phyloP scores from a whole-genome alignment of 2,797 vertebrate species.

The Brachyrhaphis roseni region DNA sequence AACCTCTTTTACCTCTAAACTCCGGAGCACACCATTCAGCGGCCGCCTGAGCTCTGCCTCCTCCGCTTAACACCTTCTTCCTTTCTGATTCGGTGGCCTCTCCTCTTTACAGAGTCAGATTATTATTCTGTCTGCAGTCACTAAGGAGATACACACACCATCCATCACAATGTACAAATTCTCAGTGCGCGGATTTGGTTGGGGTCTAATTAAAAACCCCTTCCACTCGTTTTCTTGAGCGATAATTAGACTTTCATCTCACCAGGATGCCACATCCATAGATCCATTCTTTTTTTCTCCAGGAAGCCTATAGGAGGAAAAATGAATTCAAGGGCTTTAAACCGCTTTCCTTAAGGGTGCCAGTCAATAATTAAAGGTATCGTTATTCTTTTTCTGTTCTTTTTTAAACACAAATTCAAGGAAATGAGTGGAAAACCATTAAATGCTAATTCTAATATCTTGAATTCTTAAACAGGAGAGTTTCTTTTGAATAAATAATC shows the following conservation, averaged over 20 bases:
- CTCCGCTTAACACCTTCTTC: constrained; percentile 19
- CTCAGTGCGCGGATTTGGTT: constrained; percentile 89
- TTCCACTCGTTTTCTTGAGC: constrained; percentile 92
- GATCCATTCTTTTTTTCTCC: constrained; percentile 92
- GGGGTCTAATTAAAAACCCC: constrained; percentile 97
- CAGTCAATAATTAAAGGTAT: constrained; percentile 97
- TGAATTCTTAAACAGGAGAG: constrained; percentile 40
- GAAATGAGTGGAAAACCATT: constrained; percentile 44
- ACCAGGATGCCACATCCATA: constrained; percentile 93
- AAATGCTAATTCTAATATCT: constrained; percentile 42
- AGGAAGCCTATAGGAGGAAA: constrained; percentile 89
- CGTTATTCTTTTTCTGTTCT: constrained; percentile 67
- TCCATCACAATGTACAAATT: constrained; percentile 98
- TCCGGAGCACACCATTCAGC: constrained; percentile 4
- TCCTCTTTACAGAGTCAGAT: constrained; percentile 68
- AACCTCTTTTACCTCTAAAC: constrained; percentile 23
- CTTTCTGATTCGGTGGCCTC: constrained; percentile 52
- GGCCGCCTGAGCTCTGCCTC: constrained; percentile 9
- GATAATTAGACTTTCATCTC: constrained; percentile 99
- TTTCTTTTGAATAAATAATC: constrained; percentile 38
- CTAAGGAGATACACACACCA: constrained; percentile 89
- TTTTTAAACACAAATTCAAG: constrained; percentile 68
- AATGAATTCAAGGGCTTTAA: constrained; percentile 85
- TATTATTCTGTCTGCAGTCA: constrained; percentile 90
- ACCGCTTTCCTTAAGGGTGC: constrained; percentile 90